A percentile compares a stretch with the other conserved stretches of the same genome.
These are phyloP conservation scores for Gavia stellata DNA, from an alignment of 2,113 vertebrate species.

Conservation along the genomic window DNA sequence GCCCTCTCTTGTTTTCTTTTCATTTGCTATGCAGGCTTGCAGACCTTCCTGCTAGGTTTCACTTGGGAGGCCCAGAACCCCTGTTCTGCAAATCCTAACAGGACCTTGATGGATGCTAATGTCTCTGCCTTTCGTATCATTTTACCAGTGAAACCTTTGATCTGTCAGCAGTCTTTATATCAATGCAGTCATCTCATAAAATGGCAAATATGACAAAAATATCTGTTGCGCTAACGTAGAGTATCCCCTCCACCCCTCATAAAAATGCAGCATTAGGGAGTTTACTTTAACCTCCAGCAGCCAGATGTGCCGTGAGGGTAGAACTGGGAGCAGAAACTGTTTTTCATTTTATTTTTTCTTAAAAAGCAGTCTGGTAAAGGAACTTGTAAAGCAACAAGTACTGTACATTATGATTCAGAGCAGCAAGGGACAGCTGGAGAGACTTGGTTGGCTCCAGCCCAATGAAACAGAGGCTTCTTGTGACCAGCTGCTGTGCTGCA, in stretches of 20 bases:
- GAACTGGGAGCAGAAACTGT: slow-evolving; percentile 72
- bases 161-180: slow-evolving; percentile 82
- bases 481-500: slow-evolving; percentile 83
- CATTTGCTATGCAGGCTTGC: slow-evolving; percentile 66
- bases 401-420: slow-evolving; percentile 73
- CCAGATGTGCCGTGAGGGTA: slow-evolving; percentile 69
- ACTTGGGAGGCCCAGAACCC: slow-evolving; percentile 83
- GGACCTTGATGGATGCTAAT: slow-evolving; percentile 89
- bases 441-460: slow-evolving; percentile 80
- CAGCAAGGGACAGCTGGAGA: slow-evolving; percentile 83
- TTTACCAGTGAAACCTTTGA: slow-evolving; percentile 85
- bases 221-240: background rate
- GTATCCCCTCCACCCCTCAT: background rate
- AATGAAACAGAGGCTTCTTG: slow-evolving; percentile 81
- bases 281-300: background rate
- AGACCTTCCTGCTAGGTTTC: slow-evolving; percentile 79
- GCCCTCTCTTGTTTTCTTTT: slow-evolving; percentile 73
- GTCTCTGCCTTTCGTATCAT: slow-evolving; percentile 84
- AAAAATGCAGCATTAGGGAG: slow-evolving; percentile 7
- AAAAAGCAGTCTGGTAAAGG: slow-evolving; percentile 48
- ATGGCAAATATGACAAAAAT: slow-evolving; percentile 68
- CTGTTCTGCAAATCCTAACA: slow-evolving; percentile 85
- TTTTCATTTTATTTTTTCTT: background rate
- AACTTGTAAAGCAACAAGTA: slow-evolving; percentile 74
- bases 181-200: slow-evolving; percentile 74